A percentile compares a stretch with the other conserved stretches of the same genome.
Evolutionary conservation across 2,888 invertebrate genomes (phyloP).

Genomic region (Drosophila glabriapex): DNA sequence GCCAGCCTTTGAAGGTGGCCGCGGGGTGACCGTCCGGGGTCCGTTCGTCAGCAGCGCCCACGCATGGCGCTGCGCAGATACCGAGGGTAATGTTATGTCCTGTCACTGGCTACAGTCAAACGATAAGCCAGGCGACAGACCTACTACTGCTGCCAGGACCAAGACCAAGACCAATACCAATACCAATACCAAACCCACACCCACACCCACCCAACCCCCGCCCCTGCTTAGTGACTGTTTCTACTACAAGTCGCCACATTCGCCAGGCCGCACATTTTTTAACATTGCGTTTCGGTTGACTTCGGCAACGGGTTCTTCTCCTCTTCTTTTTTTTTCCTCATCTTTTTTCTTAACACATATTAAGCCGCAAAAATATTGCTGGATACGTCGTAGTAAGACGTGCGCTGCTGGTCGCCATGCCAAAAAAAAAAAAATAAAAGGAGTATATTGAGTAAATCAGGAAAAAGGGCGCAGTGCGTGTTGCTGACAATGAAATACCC

Average conservation of each 20-base stretch:
- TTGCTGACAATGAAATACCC: background rate
- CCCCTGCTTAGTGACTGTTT: slow-evolving; percentile 23
- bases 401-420: slow-evolving; percentile 32
- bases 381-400: slow-evolving; percentile 35
- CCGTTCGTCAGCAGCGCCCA: slow-evolving; percentile 63
- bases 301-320: slow-evolving; percentile 33
- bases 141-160: slow-evolving; percentile 5
- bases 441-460: slow-evolving; percentile 13
- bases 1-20: slow-evolving; percentile 47
- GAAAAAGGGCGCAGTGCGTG: background rate
- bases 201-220: background rate
- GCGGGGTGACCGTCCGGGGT: slow-evolving; percentile 58
- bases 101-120: slow-evolving; percentile 77
- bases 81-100: slow-evolving; percentile 81
- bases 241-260: slow-evolving; percentile 24
- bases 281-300: slow-evolving; percentile 55
- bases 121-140: slow-evolving; percentile 67
- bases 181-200: background rate
- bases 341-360: slow-evolving; percentile 68
- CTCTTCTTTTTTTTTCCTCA: slow-evolving; percentile 14
- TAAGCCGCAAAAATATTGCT: slow-evolving; percentile 80
- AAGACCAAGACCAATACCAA: background rate
- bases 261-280: slow-evolving; percentile 36
- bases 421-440: slow-evolving; percentile 15
- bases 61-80: slow-evolving; percentile 74